Conservation (phyloP, 2,113 vertebrate genomes). For the Syrmaticus mikado region DNA sequence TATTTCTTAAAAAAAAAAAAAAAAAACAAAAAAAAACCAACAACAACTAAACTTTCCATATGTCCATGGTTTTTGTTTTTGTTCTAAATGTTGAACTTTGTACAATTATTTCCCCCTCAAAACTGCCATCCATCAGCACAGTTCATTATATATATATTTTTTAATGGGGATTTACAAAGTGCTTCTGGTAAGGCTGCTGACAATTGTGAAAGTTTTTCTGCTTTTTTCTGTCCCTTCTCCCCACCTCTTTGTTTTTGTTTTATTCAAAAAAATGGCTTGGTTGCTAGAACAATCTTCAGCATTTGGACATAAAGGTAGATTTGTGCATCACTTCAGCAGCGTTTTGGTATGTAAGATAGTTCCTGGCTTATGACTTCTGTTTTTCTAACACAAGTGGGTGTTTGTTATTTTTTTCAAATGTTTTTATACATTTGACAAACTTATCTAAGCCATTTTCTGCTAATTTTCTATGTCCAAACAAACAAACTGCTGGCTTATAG, state of each 20-base stretch:
- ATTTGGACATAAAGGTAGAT: constrained; percentile 11
- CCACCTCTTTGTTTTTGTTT: not conserved
- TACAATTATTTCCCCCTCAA: not conserved
- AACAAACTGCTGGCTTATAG: not conserved
- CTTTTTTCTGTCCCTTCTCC: not conserved
- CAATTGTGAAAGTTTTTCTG: not conserved
- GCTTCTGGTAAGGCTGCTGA: constrained; percentile 33
- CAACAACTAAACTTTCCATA: not conserved
- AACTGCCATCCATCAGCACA: constrained; percentile 20
- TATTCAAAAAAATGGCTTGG: constrained; percentile 17
- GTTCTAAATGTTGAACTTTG: constrained; percentile 9
- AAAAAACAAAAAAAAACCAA: not conserved
- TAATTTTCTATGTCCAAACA: not conserved
- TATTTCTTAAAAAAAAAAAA: constrained; percentile 6
- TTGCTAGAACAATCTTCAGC: constrained; percentile 65
- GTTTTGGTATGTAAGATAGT: not conserved
- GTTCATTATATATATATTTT: not conserved
- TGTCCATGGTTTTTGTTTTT: constrained; percentile 1
- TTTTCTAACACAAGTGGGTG: not conserved
- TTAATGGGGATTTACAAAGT: not conserved
- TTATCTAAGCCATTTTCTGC: constrained; percentile 25
- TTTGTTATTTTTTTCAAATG: not conserved
- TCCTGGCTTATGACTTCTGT: not conserved
- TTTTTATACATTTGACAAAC: not conserved
- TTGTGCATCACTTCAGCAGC: not conserved